Conservation (phyloP, 2,797 vertebrate species). For the Tenualosa ilisha region DNA sequence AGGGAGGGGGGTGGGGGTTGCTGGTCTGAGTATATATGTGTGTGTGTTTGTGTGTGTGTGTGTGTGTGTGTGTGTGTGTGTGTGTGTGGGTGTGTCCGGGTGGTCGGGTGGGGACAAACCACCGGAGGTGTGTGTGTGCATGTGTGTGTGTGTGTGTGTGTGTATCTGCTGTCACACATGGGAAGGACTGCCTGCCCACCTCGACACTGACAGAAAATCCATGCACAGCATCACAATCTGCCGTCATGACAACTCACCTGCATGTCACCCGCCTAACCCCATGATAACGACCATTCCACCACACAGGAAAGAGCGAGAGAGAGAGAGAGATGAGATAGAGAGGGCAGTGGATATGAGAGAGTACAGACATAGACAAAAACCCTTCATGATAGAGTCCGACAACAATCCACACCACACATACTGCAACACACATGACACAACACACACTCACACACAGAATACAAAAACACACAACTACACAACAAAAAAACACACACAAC, state of each 20-base stretch:
- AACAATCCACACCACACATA: too few relatives aligned
- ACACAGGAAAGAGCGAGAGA: conserved; percentile 29
- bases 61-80: too few relatives aligned
- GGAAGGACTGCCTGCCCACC: conserved; percentile 62
- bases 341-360: neutral
- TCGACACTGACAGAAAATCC: conserved; percentile 82
- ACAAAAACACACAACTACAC: too few relatives aligned
- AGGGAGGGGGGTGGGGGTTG: conserved; percentile 52
- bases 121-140: too few relatives aligned
- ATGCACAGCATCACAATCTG: conserved; percentile 76
- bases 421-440: too few relatives aligned
- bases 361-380: neutral
- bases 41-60: neutral
- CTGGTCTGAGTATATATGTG: too few relatives aligned
- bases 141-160: conserved; percentile 61
- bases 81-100: too few relatives aligned
- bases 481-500: too few relatives aligned
- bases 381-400: neutral
- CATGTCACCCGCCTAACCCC: conserved; percentile 68
- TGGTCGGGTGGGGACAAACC: too few relatives aligned
- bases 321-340: neutral
- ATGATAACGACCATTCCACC: conserved; percentile 57
- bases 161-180: conserved; percentile 73
- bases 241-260: conserved; percentile 70
- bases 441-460: too few relatives aligned